phyloP scores from a whole-genome alignment of 1,140 invertebrate genomes.

The Drosophila punjabiensis region DNA sequence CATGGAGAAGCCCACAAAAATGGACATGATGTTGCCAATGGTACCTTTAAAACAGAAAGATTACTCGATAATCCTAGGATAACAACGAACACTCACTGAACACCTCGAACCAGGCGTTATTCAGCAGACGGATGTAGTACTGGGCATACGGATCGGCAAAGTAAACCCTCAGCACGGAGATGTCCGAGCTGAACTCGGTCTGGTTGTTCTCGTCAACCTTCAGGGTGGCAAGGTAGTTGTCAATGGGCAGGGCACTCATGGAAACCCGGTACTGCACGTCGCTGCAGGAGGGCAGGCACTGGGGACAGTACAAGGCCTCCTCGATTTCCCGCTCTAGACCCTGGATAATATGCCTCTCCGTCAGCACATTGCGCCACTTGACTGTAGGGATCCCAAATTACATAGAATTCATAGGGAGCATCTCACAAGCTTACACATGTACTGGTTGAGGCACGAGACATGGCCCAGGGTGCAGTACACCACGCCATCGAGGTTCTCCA shows the following conservation, averaged over 20 bases:
- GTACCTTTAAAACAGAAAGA: conserved; percentile 46
- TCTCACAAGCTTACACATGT: conserved; percentile 46
- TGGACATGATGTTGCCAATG: conserved; percentile 73
- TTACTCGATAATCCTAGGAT: too few relatives aligned
- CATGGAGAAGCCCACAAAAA: conserved; percentile 73
- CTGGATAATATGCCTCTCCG: conserved; percentile 40
- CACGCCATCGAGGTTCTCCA: conserved; percentile 75
- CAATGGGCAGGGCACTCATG: conserved; percentile 59
- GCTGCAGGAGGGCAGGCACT: conserved; percentile 70
- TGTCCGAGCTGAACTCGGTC: conserved; percentile 36
- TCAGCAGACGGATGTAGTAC: conserved; percentile 64
- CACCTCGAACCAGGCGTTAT: conserved; percentile 74
- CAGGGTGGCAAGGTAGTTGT: conserved; percentile 55
- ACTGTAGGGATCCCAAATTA: conserved; percentile 24
- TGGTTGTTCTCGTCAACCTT: conserved; percentile 43
- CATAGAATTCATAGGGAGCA: background rate
- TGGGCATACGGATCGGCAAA: conserved; percentile 61
- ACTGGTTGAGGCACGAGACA: conserved; percentile 55
- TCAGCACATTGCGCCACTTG: conserved; percentile 75
- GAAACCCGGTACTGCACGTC: conserved; percentile 64
- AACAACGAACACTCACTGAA: conserved; percentile 53
- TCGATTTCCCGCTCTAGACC: conserved; percentile 73
- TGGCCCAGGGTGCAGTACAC: conserved; percentile 68
- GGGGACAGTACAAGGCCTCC: conserved; percentile 76
- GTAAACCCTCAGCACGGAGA: conserved; percentile 67